Percentiles rank a stretch among this genome's conserved stretches.
These are phyloP conservation scores for Pegoplata infirma DNA, from an alignment of 2,888 invertebrate genomes.

Conservation along the genomic window DNA sequence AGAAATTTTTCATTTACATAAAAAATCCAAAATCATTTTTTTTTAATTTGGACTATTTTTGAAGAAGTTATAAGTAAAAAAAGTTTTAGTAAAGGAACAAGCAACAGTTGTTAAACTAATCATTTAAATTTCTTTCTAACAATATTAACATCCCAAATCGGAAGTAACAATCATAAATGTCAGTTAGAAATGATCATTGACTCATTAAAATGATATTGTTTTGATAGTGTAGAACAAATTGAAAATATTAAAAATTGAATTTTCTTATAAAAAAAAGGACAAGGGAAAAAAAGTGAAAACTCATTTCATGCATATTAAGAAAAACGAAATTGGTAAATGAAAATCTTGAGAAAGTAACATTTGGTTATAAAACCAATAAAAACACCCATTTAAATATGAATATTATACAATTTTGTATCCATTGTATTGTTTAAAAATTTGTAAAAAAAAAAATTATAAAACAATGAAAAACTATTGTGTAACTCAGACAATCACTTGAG, in stretches of 20 bases:
- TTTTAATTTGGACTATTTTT: too few species aligned
- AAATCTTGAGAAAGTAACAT: slow-evolving; percentile 48
- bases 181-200: slow-evolving; percentile 48
- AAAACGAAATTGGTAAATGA: not conserved
- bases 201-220: slow-evolving; percentile 55
- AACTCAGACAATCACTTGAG: slow-evolving; percentile 60
- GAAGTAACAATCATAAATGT: slow-evolving; percentile 59
- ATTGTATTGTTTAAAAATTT: slow-evolving; percentile 2
- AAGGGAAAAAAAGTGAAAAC: slow-evolving; percentile 55
- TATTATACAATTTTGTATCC: slow-evolving; percentile 2
- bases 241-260: slow-evolving; percentile 47
- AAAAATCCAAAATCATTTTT: too few species aligned
- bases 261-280: not conserved
- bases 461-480: slow-evolving; percentile 50
- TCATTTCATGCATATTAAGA: slow-evolving; percentile 58
- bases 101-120: not conserved
- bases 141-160: slow-evolving; percentile 18
- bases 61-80: too few species aligned
- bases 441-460: too few species aligned
- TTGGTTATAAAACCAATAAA: slow-evolving; percentile 58
- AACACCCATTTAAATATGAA: slow-evolving; percentile 55
- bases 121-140: not conserved
- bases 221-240: slow-evolving; percentile 53
- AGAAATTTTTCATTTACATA: too few species aligned
- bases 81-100: too few species aligned